Evolutionary conservation across 2,888 invertebrate genomes (phyloP).

Genomic region (Drosophila niveifrons): DNA sequence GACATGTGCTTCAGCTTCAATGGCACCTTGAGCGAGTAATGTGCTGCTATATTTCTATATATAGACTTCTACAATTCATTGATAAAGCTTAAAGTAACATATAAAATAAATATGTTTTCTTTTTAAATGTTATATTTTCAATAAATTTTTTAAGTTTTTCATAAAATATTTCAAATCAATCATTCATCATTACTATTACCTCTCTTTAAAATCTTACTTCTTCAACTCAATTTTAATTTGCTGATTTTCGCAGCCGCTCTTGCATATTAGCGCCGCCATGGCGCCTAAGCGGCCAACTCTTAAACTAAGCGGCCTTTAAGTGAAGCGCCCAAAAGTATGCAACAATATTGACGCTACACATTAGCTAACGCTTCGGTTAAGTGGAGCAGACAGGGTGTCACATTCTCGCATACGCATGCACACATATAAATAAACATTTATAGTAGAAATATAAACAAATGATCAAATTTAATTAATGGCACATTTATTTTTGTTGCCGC

Average conservation of each 20-base stretch:
- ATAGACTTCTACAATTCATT: neutral
- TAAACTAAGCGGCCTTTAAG: conserved; percentile 44
- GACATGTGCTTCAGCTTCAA: neutral
- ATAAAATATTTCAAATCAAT: no score
- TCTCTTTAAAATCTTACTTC: no score
- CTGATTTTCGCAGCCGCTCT: neutral
- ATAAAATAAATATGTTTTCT: no score
- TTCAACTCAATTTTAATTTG: no score
- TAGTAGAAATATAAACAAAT: conserved; percentile 61
- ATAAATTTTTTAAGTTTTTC: no score
- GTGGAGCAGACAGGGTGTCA: conserved; percentile 36
- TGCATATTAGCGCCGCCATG: conserved; percentile 26
- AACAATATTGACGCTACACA: conserved; percentile 9
- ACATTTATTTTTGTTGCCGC: conserved; percentile 55
- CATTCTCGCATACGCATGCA: neutral
- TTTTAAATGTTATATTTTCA: no score
- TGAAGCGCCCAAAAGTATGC: conserved; percentile 56
- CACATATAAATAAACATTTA: conserved; percentile 37
- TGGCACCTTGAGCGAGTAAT: neutral
- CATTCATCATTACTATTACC: no score
- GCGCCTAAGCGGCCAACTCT: conserved; percentile 1
- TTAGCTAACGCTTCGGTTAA: neutral
- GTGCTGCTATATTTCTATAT: neutral
- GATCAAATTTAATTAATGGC: conserved; percentile 69
- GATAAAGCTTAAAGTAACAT: neutral